These are phyloP conservation scores for Petrocephalus zakoni DNA, from an alignment of 2,113 vertebrate species.

Conservation along the genomic window DNA sequence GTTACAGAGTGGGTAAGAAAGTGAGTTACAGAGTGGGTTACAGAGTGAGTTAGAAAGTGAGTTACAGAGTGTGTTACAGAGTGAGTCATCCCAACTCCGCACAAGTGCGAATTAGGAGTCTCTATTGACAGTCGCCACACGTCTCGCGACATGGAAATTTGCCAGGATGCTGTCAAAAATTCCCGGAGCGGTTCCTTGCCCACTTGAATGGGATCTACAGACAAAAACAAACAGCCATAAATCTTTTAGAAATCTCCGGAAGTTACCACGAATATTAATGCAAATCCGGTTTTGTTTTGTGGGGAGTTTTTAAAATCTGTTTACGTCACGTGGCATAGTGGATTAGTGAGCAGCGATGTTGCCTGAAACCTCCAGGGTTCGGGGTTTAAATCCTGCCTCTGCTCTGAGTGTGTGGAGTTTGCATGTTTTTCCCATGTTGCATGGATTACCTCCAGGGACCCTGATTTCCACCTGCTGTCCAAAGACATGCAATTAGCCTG, in stretches of 20 bases:
- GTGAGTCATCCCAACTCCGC: background rate
- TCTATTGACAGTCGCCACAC: background rate
- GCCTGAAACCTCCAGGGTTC: background rate
- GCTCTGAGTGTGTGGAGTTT: background rate
- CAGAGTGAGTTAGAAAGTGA: no score
- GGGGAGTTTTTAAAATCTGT: background rate
- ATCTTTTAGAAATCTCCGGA: background rate
- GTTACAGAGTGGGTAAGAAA: no score
- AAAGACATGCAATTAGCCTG: background rate
- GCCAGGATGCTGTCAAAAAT: background rate
- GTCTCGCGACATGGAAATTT: background rate
- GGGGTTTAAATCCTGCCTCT: background rate
- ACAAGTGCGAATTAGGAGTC: background rate
- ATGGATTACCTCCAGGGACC: background rate
- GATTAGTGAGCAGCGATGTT: background rate
- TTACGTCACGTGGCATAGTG: background rate
- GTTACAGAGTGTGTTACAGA: no score
- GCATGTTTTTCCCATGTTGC: background rate
- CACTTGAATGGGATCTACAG: background rate
- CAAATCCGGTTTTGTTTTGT: background rate
- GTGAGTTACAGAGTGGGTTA: no score
- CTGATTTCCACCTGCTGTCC: background rate
- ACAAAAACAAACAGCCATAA: background rate
- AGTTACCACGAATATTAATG: background rate
- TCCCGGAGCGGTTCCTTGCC: background rate